A percentile compares a stretch with the other conserved stretches of the same genome.
Conservation (phyloP, 2,797 vertebrate genomes). For the Octomys mimax region DNA sequence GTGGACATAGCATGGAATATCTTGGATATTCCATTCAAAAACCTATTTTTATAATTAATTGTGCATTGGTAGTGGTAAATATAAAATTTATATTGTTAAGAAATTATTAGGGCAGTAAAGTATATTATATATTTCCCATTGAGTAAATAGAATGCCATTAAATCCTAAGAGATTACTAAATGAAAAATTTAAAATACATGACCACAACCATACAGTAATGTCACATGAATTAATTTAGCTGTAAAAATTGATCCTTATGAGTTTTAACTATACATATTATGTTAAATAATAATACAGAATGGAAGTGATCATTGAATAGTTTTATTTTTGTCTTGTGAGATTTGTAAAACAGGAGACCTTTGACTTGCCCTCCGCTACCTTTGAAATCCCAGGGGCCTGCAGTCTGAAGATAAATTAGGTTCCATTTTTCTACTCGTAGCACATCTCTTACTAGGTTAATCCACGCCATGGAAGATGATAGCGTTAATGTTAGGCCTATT, state of each 20-base stretch:
- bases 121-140: background rate
- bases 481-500: conserved; percentile 18
- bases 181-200: conserved; percentile 46
- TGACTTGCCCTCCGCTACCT: conserved; percentile 54
- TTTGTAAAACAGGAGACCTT: conserved; percentile 78
- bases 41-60: conserved; percentile 24
- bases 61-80: background rate
- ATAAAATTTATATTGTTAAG: conserved; percentile 28
- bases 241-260: conserved; percentile 29
- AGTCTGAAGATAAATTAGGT: conserved; percentile 62
- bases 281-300: conserved; percentile 62
- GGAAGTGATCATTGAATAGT: conserved; percentile 42
- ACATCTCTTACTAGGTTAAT: conserved; percentile 50
- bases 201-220: background rate
- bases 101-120: conserved; percentile 5
- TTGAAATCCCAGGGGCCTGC: conserved; percentile 51
- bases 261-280: background rate
- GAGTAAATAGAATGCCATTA: conserved; percentile 34
- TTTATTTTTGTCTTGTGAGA: conserved; percentile 67
- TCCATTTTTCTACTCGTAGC: conserved; percentile 10
- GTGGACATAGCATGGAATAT: background rate
- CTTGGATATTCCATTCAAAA: conserved; percentile 61
- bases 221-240: conserved; percentile 52
- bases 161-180: conserved; percentile 28
- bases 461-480: conserved; percentile 47